phyloP scores from a whole-genome alignment of 2,888 invertebrate genomes.

The Helicoverpa assulta region DNA sequence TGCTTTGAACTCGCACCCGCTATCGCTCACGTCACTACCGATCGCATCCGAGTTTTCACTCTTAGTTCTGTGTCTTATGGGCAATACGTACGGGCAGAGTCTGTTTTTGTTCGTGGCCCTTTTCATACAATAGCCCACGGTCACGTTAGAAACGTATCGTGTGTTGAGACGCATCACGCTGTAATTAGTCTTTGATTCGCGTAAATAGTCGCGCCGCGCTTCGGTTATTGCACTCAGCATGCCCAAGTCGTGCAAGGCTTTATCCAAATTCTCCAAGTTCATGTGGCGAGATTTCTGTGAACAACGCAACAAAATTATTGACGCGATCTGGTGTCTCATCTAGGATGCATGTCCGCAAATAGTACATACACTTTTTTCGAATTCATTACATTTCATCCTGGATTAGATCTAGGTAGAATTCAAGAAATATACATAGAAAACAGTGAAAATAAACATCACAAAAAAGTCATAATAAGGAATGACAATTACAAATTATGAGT shows the following conservation, averaged over 20 bases:
- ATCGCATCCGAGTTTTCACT: slow-evolving; percentile 91
- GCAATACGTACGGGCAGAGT: slow-evolving; percentile 90
- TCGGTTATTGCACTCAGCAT: slow-evolving; percentile 91
- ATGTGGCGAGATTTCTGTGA: slow-evolving; percentile 85
- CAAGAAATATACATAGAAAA: slow-evolving; percentile 77
- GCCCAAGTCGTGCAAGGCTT: slow-evolving; percentile 90
- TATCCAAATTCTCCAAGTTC: slow-evolving; percentile 90
- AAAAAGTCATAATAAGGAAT: slow-evolving; percentile 84
- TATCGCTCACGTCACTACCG: slow-evolving; percentile 79
- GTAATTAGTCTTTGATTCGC: slow-evolving; percentile 86
- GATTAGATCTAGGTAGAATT: slow-evolving; percentile 69
- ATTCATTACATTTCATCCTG: slow-evolving; percentile 86
- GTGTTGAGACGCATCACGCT: slow-evolving; percentile 90
- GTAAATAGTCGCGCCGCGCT: slow-evolving; percentile 90
- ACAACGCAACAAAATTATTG: slow-evolving; percentile 75
- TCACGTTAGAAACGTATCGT: slow-evolving; percentile 91
- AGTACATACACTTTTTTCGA: slow-evolving; percentile 78
- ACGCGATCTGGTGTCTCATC: slow-evolving; percentile 52
- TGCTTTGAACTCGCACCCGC: slow-evolving; percentile 76
- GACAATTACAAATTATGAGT: slow-evolving; percentile 55
- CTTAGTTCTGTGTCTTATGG: slow-evolving; percentile 90
- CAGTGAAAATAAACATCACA: slow-evolving; percentile 89
- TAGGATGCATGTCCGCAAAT: slow-evolving; percentile 35
- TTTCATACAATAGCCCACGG: slow-evolving; percentile 91
- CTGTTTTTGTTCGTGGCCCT: slow-evolving; percentile 88